Evolutionary conservation across 2,797 vertebrate species (phyloP).

Genomic region (Chelidonichthys spinosus): DNA sequence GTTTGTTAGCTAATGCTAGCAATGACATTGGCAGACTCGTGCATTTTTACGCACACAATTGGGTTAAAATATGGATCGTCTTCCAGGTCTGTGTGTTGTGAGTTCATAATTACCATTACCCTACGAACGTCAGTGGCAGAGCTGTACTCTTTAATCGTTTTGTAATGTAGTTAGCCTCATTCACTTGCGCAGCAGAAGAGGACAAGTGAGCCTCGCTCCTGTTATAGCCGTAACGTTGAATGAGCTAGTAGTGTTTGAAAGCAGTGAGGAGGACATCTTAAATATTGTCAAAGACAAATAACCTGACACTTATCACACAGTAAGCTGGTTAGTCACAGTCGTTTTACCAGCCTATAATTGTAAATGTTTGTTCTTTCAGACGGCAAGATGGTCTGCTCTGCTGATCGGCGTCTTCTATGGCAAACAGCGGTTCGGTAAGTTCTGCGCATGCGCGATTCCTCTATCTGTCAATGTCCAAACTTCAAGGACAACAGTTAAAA

Average conservation of each 20-base stretch:
- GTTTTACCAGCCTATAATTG: neutral
- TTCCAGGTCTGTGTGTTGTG: neutral
- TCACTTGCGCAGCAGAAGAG: conserved; percentile 8
- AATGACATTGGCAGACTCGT: conserved; percentile 70
- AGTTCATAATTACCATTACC: fast-evolving
- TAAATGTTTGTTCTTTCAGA: conserved; percentile 76
- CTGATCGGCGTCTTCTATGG: conserved; percentile 91
- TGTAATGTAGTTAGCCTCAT: neutral
- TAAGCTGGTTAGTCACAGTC: neutral
- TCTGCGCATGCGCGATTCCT: neutral
- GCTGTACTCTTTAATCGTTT: neutral
- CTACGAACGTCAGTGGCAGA: no score
- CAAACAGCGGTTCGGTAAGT: conserved; percentile 92
- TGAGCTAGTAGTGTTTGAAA: neutral
- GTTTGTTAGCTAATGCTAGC: conserved; percentile 54
- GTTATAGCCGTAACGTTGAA: no score
- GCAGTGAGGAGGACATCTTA: neutral
- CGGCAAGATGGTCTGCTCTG: conserved; percentile 92
- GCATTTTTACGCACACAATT: neutral
- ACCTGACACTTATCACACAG: neutral
- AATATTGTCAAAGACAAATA: no score
- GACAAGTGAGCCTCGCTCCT: conserved; percentile 15
- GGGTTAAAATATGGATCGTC: neutral
- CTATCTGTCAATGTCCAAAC: neutral
- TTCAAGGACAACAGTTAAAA: neutral